These are phyloP conservation scores for Lithophane semibrunnea DNA, from an alignment of 2,888 invertebrate species.

Conservation along the genomic window DNA sequence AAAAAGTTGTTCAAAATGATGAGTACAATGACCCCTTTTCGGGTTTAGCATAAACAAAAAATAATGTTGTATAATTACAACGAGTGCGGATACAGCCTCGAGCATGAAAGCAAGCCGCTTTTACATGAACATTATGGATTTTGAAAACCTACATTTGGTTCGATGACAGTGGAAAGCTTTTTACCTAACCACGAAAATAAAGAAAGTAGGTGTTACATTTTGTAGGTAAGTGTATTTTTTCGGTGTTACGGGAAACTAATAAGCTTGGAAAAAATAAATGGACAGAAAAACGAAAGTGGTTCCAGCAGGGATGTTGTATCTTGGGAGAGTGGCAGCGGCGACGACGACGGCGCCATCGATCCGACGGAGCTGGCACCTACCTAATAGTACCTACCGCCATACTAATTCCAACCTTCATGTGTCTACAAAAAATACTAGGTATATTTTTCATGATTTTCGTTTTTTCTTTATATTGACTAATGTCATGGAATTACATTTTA, in stretches of 20 bases:
- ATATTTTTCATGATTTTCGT: not conserved
- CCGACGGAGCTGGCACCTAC: conserved; percentile 32
- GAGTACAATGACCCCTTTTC: no score
- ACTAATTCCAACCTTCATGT: conserved; percentile 18
- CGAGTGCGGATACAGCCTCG: not conserved
- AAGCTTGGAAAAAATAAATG: conserved; percentile 61
- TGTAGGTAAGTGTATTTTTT: conserved; percentile 18
- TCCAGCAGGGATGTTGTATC: conserved; percentile 65
- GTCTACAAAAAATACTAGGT: not conserved
- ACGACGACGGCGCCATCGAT: conserved; percentile 64
- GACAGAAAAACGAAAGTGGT: conserved; percentile 62
- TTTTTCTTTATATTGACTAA: not conserved
- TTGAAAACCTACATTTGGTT: conserved; percentile 32
- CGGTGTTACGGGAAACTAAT: conserved; percentile 43
- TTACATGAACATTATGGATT: conserved; percentile 31
- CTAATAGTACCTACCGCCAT: conserved; percentile 22
- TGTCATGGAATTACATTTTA: not conserved
- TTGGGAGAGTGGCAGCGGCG: conserved; percentile 40
- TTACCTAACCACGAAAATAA: conserved; percentile 40
- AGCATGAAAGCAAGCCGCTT: not conserved
- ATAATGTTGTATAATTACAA: conserved; percentile 22
- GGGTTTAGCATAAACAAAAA: no score
- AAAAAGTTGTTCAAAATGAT: no score
- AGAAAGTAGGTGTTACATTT: conserved; percentile 18
- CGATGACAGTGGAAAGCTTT: conserved; percentile 47